Percentiles rank a stretch among this genome's conserved stretches.
These are phyloP conservation scores for Panthera uncia DNA, from an alignment of 2,113 vertebrate genomes.

Conservation along the genomic window DNA sequence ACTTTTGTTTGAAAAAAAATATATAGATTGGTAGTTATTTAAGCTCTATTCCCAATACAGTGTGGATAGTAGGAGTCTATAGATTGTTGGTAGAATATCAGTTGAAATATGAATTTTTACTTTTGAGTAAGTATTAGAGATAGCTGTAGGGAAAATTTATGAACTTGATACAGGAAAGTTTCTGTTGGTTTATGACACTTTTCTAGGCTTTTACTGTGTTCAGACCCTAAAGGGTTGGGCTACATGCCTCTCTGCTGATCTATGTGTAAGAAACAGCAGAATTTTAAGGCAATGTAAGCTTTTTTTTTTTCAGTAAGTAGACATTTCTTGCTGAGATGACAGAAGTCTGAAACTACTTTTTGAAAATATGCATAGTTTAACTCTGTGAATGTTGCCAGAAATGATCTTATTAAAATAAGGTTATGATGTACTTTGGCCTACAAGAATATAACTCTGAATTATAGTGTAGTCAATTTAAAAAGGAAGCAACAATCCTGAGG, in stretches of 20 bases:
- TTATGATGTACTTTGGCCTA: neutral
- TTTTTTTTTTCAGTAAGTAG: slow-evolving; percentile 21
- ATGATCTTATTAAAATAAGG: slow-evolving; percentile 45
- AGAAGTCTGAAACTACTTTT: slow-evolving; percentile 29
- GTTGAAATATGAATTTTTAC: neutral
- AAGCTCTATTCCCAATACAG: neutral
- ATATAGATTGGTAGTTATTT: neutral
- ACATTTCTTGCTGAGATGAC: slow-evolving; percentile 32
- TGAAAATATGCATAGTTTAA: slow-evolving; percentile 38
- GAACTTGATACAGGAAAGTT: neutral
- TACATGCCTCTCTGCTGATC: neutral
- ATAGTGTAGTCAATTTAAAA: neutral
- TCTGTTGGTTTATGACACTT: neutral
- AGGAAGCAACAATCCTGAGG: neutral
- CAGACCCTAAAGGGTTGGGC: neutral
- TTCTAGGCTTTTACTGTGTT: neutral
- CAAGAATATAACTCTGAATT: neutral
- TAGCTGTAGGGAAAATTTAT: neutral
- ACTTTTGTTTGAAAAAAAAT: neutral
- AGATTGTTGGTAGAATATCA: neutral
- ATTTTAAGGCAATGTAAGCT: neutral
- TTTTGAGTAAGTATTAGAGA: neutral
- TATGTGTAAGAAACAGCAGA: slow-evolving; percentile 17
- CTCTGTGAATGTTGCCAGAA: slow-evolving; percentile 10
- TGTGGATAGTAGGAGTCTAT: neutral